Conservation (phyloP, 2,113 vertebrate species). For the Aepyceros melampus region DNA sequence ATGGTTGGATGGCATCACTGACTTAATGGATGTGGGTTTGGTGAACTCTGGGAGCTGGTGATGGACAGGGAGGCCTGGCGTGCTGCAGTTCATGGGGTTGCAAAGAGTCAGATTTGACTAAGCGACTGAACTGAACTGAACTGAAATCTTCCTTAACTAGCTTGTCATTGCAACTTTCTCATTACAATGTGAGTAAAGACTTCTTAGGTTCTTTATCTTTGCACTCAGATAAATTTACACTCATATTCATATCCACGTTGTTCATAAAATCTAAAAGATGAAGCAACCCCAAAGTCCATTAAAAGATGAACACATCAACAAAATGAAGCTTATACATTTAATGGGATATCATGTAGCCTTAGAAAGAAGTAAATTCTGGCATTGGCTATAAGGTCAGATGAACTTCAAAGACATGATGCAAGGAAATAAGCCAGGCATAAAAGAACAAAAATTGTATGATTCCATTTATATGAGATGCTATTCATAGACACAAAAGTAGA, state of each 20-base stretch:
- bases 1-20: not conserved
- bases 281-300: not conserved
- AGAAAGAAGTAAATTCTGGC: not conserved
- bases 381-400: not conserved
- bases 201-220: not conserved
- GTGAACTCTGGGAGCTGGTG: no score
- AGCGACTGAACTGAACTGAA: not conserved
- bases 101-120: no score
- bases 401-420: not conserved
- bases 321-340: not conserved
- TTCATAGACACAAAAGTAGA: not conserved
- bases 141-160: not conserved
- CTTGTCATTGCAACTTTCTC: not conserved
- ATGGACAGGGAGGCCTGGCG: no score
- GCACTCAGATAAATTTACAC: not conserved
- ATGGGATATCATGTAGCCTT: not conserved
- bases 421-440: not conserved
- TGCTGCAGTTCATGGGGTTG: no score
- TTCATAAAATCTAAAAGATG: not conserved
- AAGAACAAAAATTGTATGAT: not conserved
- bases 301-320: not conserved
- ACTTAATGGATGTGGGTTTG: not conserved
- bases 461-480: not conserved
- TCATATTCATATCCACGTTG: not conserved
- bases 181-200: not conserved